phyloP scores from a whole-genome alignment of 2,888 invertebrate species.

The Prenolepis imparis region DNA sequence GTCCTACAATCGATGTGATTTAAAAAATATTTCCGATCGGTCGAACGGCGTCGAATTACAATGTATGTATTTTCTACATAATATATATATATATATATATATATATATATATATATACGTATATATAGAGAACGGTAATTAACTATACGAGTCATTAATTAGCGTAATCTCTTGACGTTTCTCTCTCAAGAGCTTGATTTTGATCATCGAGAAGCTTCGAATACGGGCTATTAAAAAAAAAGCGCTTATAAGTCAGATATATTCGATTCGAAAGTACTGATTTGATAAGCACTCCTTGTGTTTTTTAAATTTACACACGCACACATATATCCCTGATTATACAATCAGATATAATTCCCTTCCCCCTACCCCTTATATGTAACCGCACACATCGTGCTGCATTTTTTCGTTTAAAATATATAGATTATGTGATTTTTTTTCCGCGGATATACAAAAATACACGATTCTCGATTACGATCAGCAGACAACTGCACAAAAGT shows the following conservation, averaged over 20 bases:
- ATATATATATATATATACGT: neutral
- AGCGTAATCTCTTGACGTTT: slow-evolving; percentile 36
- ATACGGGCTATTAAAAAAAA: slow-evolving; percentile 32
- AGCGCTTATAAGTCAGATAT: slow-evolving; percentile 8
- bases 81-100: slow-evolving; percentile 7
- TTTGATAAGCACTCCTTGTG: neutral
- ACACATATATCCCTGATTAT: slow-evolving; percentile 22
- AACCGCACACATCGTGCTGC: slow-evolving; percentile 34
- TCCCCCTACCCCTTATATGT: too few species aligned
- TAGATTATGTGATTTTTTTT: slow-evolving; percentile 70
- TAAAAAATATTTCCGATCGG: slow-evolving; percentile 44
- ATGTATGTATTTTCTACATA: neutral
- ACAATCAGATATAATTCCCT: slow-evolving; percentile 34
- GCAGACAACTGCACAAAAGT: slow-evolving; percentile 60
- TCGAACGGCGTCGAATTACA: slow-evolving; percentile 41
- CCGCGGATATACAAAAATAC: slow-evolving; percentile 76
- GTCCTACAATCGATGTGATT: slow-evolving; percentile 30
- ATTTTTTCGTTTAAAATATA: slow-evolving; percentile 72
- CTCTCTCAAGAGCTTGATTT: slow-evolving; percentile 37
- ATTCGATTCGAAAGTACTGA: neutral
- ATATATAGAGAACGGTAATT: slow-evolving; percentile 41
- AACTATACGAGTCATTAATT: slow-evolving; percentile 36
- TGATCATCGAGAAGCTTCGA: slow-evolving; percentile 48
- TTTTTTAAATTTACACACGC: neutral
- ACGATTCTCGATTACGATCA: slow-evolving; percentile 72